Percentiles rank a stretch among this genome's conserved stretches.
Evolutionary conservation across 2,888 invertebrate genomes (phyloP).

Genomic region (Hydraecia micacea): DNA sequence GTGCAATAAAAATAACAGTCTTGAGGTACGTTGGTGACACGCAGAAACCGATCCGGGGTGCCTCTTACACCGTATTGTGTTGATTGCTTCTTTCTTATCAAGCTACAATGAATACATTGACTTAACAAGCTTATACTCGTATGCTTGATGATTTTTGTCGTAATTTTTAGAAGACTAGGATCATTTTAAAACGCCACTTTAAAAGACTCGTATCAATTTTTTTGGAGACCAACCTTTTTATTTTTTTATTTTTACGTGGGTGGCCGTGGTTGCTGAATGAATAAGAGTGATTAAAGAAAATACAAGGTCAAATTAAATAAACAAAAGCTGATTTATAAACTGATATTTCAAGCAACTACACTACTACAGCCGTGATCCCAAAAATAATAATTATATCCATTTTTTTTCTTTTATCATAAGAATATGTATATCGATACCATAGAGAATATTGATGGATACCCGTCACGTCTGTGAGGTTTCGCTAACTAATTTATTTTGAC

Average conservation of each 20-base stretch:
- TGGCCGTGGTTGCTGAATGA: not conserved
- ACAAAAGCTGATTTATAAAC: too few species aligned
- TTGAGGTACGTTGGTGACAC: constrained; percentile 68
- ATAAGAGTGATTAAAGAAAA: not conserved
- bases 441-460: too few species aligned
- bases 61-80: constrained; percentile 61
- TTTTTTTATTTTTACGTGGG: not conserved
- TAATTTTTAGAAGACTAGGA: not conserved
- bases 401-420: too few species aligned
- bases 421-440: too few species aligned
- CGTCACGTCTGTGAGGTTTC: too few species aligned
- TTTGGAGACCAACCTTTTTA: not conserved
- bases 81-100: not conserved
- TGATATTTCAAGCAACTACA: too few species aligned
- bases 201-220: not conserved
- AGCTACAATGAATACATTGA: not conserved
- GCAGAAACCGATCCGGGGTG: constrained; percentile 50
- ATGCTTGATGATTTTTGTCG: not conserved
- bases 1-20: constrained; percentile 75
- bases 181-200: not conserved
- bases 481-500: too few species aligned
- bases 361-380: too few species aligned
- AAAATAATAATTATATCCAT: too few species aligned
- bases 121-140: not conserved
- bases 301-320: too few species aligned